Percentiles rank a stretch among this genome's conserved stretches.
These are phyloP conservation scores for Neogale vison DNA, from an alignment of 2,113 vertebrate genomes.

Conservation along the genomic window DNA sequence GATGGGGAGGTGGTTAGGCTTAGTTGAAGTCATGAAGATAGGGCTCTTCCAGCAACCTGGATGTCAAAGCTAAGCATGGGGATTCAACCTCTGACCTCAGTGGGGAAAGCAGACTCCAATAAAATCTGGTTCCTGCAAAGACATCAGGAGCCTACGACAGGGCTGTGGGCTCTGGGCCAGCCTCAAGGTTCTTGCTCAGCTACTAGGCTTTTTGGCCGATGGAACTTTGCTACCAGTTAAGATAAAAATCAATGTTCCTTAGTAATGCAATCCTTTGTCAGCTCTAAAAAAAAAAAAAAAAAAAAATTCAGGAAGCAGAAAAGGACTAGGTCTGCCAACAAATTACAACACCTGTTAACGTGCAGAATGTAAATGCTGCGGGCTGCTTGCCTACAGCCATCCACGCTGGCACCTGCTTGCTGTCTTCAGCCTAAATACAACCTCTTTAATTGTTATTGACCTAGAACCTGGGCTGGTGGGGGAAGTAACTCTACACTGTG, in stretches of 20 bases:
- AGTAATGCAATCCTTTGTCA: background rate
- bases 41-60: background rate
- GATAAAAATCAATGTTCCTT: background rate
- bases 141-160: rapidly evolving
- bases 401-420: background rate
- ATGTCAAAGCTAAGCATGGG: background rate
- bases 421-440: background rate
- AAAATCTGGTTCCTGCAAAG: background rate
- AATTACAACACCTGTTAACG: no score
- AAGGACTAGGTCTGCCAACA: background rate
- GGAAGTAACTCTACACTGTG: background rate
- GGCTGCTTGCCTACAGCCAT: rapidly evolving
- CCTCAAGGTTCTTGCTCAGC: background rate
- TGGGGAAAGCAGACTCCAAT: background rate
- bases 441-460: background rate
- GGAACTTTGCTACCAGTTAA: background rate
- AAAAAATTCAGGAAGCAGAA: background rate
- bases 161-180: background rate
- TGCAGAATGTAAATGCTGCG: background rate
- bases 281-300: background rate
- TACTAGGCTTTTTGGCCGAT: background rate
- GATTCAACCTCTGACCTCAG: background rate
- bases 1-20: background rate
- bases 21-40: background rate
- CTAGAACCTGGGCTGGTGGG: background rate